Conservation (phyloP, 2,113 vertebrate species). For the Nerophis lumbriciformis region DNA sequence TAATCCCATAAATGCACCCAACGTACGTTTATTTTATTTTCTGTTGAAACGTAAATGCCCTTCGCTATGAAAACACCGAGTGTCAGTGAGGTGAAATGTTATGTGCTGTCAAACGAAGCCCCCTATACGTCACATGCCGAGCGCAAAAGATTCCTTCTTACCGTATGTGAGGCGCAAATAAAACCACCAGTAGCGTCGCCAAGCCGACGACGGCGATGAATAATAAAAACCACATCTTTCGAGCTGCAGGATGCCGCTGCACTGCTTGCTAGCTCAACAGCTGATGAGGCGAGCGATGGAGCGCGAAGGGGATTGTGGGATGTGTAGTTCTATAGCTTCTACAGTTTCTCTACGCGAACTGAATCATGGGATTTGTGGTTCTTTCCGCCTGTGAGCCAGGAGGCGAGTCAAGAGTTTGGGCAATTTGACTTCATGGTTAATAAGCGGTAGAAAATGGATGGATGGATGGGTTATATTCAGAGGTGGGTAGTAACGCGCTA, state of each 20-base stretch:
- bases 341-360: neutral
- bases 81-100: slow-evolving; percentile 6
- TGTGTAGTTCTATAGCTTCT: neutral
- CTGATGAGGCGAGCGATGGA: neutral
- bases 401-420: too few species aligned
- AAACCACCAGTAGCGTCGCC: slow-evolving; percentile 66
- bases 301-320: neutral
- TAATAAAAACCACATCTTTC: slow-evolving; percentile 37
- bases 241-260: neutral
- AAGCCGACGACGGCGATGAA: slow-evolving; percentile 64
- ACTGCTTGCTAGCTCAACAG: neutral
- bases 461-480: too few species aligned
- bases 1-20: neutral
- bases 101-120: slow-evolving; percentile 16
- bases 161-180: slow-evolving; percentile 78
- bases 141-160: slow-evolving; percentile 50
- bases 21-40: too few species aligned
- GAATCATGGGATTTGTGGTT: neutral
- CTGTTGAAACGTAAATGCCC: neutral
- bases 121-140: too few species aligned
- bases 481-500: too few species aligned
- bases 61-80: slow-evolving; percentile 1
- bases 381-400: too few species aligned
- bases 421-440: too few species aligned
- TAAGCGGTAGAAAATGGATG: too few species aligned